phyloP scores from a whole-genome alignment of 2,113 vertebrate genomes.

The Etheostoma spectabile region DNA sequence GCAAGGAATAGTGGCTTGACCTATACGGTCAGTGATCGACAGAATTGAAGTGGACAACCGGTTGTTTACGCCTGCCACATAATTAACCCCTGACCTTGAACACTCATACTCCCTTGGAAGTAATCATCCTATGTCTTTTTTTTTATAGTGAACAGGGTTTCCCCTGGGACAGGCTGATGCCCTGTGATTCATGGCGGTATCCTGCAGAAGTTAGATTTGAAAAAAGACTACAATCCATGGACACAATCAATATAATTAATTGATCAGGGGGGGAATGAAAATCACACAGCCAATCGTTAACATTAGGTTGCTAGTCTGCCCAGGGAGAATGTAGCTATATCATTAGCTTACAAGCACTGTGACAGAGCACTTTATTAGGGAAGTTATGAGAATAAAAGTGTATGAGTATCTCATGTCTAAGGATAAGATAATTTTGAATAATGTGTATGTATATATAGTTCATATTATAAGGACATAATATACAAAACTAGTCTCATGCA shows the following conservation, averaged over 20 bases:
- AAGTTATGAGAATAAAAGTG: constrained; percentile 19
- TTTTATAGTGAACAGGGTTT: constrained; percentile 3
- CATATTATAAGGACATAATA: neutral
- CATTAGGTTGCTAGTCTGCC: neutral
- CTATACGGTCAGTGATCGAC: constrained; percentile 36
- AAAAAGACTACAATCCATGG: neutral
- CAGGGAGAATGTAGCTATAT: constrained; percentile 8
- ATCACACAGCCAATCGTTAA: constrained; percentile 18
- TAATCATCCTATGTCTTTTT: constrained; percentile 35
- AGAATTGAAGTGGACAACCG: constrained; percentile 30
- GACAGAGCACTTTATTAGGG: constrained; percentile 2
- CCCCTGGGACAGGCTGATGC: constrained; percentile 16
- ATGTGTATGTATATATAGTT: neutral
- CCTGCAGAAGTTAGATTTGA: constrained; percentile 29
- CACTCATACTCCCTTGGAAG: constrained; percentile 25
- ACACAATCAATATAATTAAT: constrained; percentile 9
- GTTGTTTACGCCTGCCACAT: constrained; percentile 59
- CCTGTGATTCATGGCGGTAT: constrained; percentile 25
- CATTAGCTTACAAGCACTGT: constrained; percentile 8
- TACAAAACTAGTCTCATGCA: neutral
- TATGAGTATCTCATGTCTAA: constrained; percentile 1
- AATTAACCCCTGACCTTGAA: constrained; percentile 64
- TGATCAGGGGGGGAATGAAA: constrained; percentile 3
- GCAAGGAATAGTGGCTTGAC: constrained; percentile 8
- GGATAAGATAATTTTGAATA: constrained; percentile 16